Base-by-base conservation (phyloP, 2,113 vertebrate species). In the Tonatia bakeri region DNA sequence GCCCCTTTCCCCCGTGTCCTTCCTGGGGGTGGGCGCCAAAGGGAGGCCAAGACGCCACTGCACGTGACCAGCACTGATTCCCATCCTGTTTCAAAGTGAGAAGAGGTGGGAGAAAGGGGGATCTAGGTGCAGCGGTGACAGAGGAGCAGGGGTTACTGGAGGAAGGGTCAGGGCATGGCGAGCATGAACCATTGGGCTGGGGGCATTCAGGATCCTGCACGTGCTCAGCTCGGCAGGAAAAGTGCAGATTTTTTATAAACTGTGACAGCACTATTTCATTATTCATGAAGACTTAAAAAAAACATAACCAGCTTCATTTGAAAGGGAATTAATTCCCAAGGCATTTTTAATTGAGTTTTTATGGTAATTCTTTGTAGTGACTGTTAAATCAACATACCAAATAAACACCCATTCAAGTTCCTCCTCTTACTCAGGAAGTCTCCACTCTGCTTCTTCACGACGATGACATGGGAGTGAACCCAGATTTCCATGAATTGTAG, bases 311-410 rank as follows among this genome's bases (percentile, higher is more conserved):
- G 36, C 47, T 96, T 94, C 33, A 28, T 96, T 94, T 92, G 82
- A 88, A 94, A 96, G 81, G 50, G 90, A 96, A 86, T 86, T 87
- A 96, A 89, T 91, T 92, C 93, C 54, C 47, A 90, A 94, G 85
- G 50, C 82, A 52, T 59, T 92, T 95, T 95, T 94, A 94, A 96
- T 96, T 96, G 65, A 92, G 59, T 96, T 91, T 96, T 91, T 81
- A 91, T 93, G 95, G 47, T 90, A 96, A 88, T 85, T 94, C 36
- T 92, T 61, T 95, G 69, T 72, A 43, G 38, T 89, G 54, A 76
- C 36, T 92, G 17, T 91, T 91, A 88, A 95, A 47, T 95, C 92
- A 97, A 40, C 77, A 31, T 69, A 87, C 28, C 69, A 45, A 26
- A 80, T 76, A 93, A 94, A 88, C 77, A 33, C 0, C 0, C 54